A percentile compares a stretch with the other conserved stretches of the same genome.
Conservation (phyloP, 2,113 vertebrate genomes). For the Meriones unguiculatus region DNA sequence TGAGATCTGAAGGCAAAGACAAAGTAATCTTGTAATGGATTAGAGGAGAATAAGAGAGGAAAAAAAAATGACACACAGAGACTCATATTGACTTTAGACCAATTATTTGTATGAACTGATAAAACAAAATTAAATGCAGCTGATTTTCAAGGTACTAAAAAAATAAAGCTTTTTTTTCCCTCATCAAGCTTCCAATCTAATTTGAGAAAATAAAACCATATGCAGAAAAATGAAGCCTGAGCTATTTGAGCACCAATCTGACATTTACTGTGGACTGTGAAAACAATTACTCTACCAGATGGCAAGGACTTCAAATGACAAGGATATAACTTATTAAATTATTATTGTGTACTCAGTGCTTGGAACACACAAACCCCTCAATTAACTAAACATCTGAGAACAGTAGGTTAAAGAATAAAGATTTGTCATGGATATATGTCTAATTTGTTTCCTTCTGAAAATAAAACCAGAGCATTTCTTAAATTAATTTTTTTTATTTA, state of each 20-base stretch:
- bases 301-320: neutral
- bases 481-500: neutral
- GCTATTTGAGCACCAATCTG: neutral
- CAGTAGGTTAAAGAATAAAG: neutral
- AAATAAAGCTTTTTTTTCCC: slow-evolving; percentile 5
- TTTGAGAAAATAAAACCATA: neutral
- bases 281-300: neutral
- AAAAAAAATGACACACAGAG: neutral
- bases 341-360: neutral
- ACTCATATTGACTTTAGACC: neutral
- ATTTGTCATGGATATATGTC: neutral
- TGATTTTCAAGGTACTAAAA: neutral
- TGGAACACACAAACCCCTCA: neutral
- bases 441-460: slow-evolving; percentile 34
- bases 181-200: neutral
- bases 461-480: neutral
- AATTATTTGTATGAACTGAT: neutral
- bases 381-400: slow-evolving; percentile 43
- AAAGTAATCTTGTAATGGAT: neutral
- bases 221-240: neutral
- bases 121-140: neutral
- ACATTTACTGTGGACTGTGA: neutral
- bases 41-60: neutral
- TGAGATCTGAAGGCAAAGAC: neutral
- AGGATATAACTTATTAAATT: neutral